These are phyloP conservation scores for Machimus rusticus DNA, from an alignment of 2,888 invertebrate genomes.

Conservation along the genomic window DNA sequence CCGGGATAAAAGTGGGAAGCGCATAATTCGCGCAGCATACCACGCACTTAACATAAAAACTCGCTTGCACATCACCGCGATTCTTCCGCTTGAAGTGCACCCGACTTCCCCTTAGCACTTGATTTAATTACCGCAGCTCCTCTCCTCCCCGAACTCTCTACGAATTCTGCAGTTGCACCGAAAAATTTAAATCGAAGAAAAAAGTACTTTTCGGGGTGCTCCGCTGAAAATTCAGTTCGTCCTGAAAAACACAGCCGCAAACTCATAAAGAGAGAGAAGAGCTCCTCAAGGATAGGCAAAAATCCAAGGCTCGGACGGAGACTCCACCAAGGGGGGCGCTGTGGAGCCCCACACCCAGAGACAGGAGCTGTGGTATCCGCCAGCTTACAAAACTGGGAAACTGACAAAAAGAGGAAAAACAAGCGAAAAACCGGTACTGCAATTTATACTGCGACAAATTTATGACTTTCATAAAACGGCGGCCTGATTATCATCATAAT, in stretches of 20 bases:
- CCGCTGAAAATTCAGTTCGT: not conserved
- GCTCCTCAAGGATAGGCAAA: slow-evolving; percentile 16
- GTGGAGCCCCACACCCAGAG: not conserved
- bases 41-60: slow-evolving; percentile 6
- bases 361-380: not conserved
- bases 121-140: slow-evolving; percentile 12
- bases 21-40: not conserved
- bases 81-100: not conserved
- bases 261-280: not conserved
- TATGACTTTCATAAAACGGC: slow-evolving; percentile 39
- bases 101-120: not conserved
- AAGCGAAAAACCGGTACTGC: slow-evolving; percentile 35
- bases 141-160: not conserved
- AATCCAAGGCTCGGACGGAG: not conserved
- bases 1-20: not conserved
- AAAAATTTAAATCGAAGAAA: not conserved
- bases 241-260: not conserved
- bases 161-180: not conserved
- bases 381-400: not conserved
- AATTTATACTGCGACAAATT: slow-evolving; percentile 40
- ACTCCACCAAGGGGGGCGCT: not conserved
- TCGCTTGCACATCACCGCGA: not conserved
- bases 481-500: slow-evolving; percentile 38
- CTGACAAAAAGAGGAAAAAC: slow-evolving; percentile 10
- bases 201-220: not conserved